Conservation (phyloP, 2,888 invertebrate genomes). For the Odontothrips loti region DNA sequence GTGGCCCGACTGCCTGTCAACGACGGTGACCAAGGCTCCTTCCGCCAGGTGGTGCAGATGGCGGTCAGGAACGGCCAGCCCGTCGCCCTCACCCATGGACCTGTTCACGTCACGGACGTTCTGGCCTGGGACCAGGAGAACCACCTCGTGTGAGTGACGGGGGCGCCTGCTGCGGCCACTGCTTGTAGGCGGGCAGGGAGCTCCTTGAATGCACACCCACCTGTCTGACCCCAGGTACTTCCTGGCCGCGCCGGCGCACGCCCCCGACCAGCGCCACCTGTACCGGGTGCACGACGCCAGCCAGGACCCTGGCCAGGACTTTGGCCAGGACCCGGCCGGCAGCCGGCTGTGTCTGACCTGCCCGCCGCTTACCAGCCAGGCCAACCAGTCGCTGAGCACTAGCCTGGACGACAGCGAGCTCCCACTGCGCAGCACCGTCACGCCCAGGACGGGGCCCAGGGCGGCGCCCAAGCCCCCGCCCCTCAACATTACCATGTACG, state of each 20-base stretch:
- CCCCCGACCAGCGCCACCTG: slow-evolving; percentile 76
- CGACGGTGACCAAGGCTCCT: slow-evolving; percentile 52
- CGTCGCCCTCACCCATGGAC: slow-evolving; percentile 62
- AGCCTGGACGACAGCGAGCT: slow-evolving; percentile 35
- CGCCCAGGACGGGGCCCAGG: neutral
- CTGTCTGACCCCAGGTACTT: slow-evolving; percentile 59
- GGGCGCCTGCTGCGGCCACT: neutral
- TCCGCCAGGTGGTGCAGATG: slow-evolving; percentile 45
- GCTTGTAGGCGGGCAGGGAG: neutral
- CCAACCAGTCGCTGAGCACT: slow-evolving; percentile 44
- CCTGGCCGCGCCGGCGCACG: slow-evolving; percentile 70
- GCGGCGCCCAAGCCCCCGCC: neutral
- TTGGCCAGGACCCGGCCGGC: slow-evolving; percentile 47
- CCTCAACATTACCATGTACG: slow-evolving; percentile 31
- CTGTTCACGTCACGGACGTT: slow-evolving; percentile 68
- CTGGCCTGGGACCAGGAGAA: slow-evolving; percentile 72
- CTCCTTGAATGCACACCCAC: no score
- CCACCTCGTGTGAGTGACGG: slow-evolving; percentile 58
- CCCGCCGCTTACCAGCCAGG: slow-evolving; percentile 41
- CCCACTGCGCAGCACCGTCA: neutral
- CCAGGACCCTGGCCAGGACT: slow-evolving; percentile 47
- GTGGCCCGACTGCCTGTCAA: slow-evolving; percentile 54
- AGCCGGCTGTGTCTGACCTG: slow-evolving; percentile 60
- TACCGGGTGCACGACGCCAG: slow-evolving; percentile 59
- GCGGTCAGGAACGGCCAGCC: slow-evolving; percentile 40